phyloP scores from a whole-genome alignment of 2,888 invertebrate genomes.

The Cistogaster globosa region DNA sequence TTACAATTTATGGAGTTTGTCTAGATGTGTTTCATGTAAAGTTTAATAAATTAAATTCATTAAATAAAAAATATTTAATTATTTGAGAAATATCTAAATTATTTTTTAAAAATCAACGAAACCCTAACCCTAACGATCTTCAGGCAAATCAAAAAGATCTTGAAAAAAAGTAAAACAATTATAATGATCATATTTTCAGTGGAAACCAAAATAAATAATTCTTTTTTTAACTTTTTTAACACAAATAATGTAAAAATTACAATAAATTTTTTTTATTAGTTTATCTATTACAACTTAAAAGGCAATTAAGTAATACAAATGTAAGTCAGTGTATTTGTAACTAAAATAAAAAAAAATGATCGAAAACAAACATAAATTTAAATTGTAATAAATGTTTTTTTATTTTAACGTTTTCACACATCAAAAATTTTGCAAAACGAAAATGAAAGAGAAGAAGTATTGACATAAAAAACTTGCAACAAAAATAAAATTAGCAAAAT shows the following conservation, averaged over 20 bases:
- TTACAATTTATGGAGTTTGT: too few species aligned
- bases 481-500: conserved; percentile 1
- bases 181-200: neutral
- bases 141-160: too few species aligned
- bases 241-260: too few species aligned
- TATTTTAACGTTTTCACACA: conserved; percentile 47
- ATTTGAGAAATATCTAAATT: too few species aligned
- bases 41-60: too few species aligned
- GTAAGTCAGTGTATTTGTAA: conserved; percentile 10
- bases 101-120: too few species aligned
- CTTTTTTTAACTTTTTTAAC: too few species aligned
- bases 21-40: too few species aligned
- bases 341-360: conserved; percentile 17
- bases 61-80: too few species aligned
- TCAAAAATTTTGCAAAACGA: conserved; percentile 45
- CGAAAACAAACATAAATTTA: conserved; percentile 40
- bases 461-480: neutral
- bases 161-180: too few species aligned
- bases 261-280: too few species aligned
- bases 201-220: neutral
- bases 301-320: neutral
- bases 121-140: too few species aligned
- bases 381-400: conserved; percentile 49
- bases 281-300: neutral
- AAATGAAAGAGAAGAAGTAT: conserved; percentile 10